phyloP scores from a whole-genome alignment of 2,888 invertebrate genomes.

The Rotaria magnacalcarata region DNA sequence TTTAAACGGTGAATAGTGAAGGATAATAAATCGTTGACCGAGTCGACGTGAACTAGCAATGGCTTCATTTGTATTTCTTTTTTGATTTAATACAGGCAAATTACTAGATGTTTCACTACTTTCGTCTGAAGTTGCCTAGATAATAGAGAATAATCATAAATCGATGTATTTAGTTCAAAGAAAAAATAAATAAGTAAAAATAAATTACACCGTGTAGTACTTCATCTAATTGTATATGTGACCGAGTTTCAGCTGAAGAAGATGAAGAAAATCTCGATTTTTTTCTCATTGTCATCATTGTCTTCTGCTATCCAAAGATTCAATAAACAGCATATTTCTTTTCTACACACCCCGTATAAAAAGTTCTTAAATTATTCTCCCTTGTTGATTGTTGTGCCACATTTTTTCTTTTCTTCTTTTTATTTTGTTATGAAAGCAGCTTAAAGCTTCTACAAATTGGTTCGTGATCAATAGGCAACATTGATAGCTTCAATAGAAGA shows the following conservation, averaged over 20 bases:
- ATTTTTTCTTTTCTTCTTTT: no score
- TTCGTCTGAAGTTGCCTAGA: neutral
- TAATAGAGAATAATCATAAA: no score
- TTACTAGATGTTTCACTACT: slow-evolving; percentile 16
- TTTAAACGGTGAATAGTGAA: slow-evolving; percentile 60
- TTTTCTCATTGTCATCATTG: neutral
- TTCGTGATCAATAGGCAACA: no score
- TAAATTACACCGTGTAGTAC: neutral
- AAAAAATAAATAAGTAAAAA: no score
- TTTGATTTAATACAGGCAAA: neutral
- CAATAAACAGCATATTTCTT: neutral
- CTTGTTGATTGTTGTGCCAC: no score
- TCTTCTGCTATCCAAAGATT: neutral
- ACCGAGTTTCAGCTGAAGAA: neutral
- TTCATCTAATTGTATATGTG: neutral
- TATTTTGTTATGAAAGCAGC: neutral
- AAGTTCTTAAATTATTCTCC: no score
- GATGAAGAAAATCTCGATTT: neutral
- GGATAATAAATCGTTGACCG: slow-evolving; percentile 56
- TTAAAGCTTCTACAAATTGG: neutral
- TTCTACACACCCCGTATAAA: neutral
- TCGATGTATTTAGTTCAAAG: no score
- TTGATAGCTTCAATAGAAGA: no score
- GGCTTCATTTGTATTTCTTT: neutral
- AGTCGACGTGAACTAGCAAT: slow-evolving; percentile 25